A percentile compares a stretch with the other conserved stretches of the same genome.
Evolutionary conservation across 2,113 vertebrate species (phyloP).

Genomic region (Oxyura jamaicensis): DNA sequence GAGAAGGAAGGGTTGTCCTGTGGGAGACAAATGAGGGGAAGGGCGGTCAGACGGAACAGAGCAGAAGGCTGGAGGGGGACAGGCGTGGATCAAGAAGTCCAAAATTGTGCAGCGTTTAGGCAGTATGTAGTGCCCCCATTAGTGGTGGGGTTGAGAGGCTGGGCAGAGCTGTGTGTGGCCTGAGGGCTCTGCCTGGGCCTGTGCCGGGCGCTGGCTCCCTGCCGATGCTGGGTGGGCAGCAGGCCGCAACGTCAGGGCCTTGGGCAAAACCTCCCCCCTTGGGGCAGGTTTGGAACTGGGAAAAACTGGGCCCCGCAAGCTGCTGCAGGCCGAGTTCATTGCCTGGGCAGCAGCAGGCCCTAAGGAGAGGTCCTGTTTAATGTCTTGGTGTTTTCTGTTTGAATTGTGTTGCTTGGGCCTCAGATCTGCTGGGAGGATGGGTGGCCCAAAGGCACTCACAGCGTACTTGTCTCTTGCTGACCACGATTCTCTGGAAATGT

Average conservation of each 20-base stretch:
- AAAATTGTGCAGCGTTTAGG: not conserved
- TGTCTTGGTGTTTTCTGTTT: not conserved
- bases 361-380: slow-evolving; percentile 11
- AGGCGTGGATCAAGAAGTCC: not conserved
- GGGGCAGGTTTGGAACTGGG: not conserved
- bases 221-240: not conserved
- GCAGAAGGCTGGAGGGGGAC: not conserved
- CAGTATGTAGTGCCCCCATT: not conserved
- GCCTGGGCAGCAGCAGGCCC: not conserved
- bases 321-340: not conserved
- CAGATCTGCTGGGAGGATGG: not conserved
- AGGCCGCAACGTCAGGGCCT: not conserved
- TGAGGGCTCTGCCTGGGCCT: not conserved
- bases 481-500: not conserved
- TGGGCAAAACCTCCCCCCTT: not conserved
- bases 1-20: not conserved
- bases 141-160: rapidly evolving
- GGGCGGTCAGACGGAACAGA: rapidly evolving
- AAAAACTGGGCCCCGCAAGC: not conserved
- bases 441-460: not conserved
- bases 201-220: too few relatives aligned
- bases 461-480: not conserved
- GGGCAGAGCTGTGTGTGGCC: not conserved
- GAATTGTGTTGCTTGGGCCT: not conserved
- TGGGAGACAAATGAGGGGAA: not conserved